Conservation (phyloP, 2,113 vertebrate species). For the Cynoglossus semilaevis region DNA sequence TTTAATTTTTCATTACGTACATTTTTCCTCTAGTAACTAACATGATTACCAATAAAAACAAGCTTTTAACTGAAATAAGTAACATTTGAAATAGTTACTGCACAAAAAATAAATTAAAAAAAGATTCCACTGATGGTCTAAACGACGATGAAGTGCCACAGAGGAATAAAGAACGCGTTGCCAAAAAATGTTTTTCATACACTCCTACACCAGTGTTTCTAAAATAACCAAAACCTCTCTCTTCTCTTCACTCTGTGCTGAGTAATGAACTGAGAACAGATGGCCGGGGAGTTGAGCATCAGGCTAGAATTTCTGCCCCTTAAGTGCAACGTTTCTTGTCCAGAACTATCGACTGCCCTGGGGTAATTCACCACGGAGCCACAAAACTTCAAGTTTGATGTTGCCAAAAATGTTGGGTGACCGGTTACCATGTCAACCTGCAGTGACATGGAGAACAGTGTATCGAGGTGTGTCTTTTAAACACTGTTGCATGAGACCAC, state of each 20-base stretch:
- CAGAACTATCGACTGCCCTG: too few species aligned
- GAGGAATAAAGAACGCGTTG: background rate
- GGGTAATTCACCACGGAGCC: background rate
- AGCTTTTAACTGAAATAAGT: background rate
- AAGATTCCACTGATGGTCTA: too few species aligned
- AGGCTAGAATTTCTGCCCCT: slow-evolving; percentile 16
- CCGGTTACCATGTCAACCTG: too few species aligned
- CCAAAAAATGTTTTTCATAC: background rate
- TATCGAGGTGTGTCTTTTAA: too few species aligned
- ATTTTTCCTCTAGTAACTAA: too few species aligned
- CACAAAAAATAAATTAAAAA: background rate
- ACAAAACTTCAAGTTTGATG: background rate
- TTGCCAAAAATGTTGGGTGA: background rate
- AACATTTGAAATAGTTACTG: background rate
- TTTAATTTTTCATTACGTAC: too few species aligned
- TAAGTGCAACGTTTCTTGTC: slow-evolving; percentile 13
- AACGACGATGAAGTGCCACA: slow-evolving; percentile 1
- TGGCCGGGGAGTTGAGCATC: slow-evolving; percentile 7
- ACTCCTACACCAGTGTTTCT: background rate
- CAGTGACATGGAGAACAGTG: too few species aligned
- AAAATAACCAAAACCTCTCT: slow-evolving; percentile 11
- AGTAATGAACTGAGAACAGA: slow-evolving; percentile 18
- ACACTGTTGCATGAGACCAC: slow-evolving; percentile 1
- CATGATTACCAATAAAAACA: too few species aligned
- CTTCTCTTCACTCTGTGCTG: slow-evolving; percentile 5